Conservation (phyloP, 1,140 invertebrate genomes). For the Papilio aristodemus region DNA sequence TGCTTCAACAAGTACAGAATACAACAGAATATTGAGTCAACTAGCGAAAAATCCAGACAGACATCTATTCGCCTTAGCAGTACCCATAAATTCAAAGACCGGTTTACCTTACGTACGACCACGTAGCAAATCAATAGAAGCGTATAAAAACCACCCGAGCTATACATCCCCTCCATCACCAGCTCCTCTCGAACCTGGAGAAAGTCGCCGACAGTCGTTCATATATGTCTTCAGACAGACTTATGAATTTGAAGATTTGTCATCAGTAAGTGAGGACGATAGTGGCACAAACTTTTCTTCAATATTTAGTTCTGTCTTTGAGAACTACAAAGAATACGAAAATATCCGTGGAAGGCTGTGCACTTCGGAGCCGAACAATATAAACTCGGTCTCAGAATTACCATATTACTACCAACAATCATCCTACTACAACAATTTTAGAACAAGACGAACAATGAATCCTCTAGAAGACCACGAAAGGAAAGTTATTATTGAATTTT, state of each 20-base stretch:
- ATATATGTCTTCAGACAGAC: neutral
- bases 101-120: neutral
- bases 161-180: conserved; percentile 20
- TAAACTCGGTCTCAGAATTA: neutral
- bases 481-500: conserved; percentile 97
- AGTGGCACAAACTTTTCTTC: neutral
- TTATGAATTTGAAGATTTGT: conserved; percentile 12
- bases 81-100: conserved; percentile 7
- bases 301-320: neutral
- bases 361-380: conserved; percentile 13
- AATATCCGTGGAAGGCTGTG: neutral
- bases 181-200: conserved; percentile 8
- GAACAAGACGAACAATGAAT: conserved; percentile 37
- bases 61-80: neutral
- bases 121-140: conserved; percentile 16
- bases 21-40: neutral
- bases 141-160: neutral
- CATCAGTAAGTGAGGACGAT: conserved; percentile 2
- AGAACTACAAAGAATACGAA: neutral
- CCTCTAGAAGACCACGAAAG: conserved; percentile 91
- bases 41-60: neutral
- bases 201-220: neutral
- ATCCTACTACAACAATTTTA: neutral
- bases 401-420: neutral
- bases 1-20: neutral